Percentiles rank a stretch among this genome's conserved stretches.
phyloP scores from a whole-genome alignment of 2,113 vertebrate genomes.

The Indri indri region DNA sequence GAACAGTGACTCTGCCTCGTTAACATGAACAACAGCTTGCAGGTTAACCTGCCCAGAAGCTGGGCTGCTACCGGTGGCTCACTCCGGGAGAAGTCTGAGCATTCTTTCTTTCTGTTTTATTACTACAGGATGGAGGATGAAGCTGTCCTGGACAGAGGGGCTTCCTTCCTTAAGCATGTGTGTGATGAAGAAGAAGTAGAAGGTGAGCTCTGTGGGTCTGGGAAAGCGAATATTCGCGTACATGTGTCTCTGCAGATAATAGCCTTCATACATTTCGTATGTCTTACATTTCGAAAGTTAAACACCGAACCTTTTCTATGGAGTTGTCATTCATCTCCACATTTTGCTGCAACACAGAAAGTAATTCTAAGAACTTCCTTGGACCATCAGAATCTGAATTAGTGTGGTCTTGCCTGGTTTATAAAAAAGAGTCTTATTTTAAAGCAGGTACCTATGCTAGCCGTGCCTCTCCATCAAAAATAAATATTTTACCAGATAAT shows the following conservation, averaged over 20 bases:
- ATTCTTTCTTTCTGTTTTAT: slow-evolving; percentile 99
- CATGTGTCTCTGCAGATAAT: neutral
- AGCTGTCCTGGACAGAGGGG: slow-evolving; percentile 97
- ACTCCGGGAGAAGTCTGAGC: slow-evolving; percentile 95
- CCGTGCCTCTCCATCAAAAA: rapidly evolving
- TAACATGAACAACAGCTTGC: slow-evolving; percentile 87
- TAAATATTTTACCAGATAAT: slow-evolving; percentile 41
- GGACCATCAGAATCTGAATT: neutral
- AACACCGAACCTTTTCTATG: neutral
- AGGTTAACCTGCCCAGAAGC: slow-evolving; percentile 89
- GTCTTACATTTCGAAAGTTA: neutral
- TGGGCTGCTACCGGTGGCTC: slow-evolving; percentile 89
- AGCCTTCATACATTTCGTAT: neutral
- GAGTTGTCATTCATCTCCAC: slow-evolving; percentile 12
- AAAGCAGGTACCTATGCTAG: neutral
- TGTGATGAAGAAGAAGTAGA: slow-evolving; percentile 98
- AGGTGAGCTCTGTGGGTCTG: slow-evolving; percentile 86
- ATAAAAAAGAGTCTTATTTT: neutral
- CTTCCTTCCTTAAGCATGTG: slow-evolving; percentile 95
- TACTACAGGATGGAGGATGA: slow-evolving; percentile 99
- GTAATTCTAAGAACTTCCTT: slow-evolving; percentile 58
- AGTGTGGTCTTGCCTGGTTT: neutral
- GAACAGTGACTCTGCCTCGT: slow-evolving; percentile 69
- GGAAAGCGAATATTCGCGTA: neutral
- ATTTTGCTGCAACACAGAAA: slow-evolving; percentile 41